Evolutionary conservation across 2,797 vertebrate species (phyloP).

Genomic region (Streptopelia turtur): DNA sequence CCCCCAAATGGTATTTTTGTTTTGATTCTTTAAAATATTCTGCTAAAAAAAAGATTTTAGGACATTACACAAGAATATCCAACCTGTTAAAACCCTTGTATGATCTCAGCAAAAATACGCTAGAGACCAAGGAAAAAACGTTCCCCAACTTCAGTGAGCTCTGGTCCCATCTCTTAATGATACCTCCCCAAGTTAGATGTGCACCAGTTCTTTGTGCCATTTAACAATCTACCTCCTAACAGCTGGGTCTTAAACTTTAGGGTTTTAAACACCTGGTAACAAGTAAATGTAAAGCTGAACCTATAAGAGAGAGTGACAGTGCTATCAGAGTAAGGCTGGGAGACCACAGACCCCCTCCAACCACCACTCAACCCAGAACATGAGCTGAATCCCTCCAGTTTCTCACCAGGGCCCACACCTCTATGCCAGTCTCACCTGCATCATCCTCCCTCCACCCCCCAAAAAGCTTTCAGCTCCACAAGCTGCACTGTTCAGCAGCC

Average conservation of each 20-base stretch:
- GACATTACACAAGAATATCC: not conserved
- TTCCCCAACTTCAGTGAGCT: not conserved
- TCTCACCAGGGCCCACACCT: not conserved
- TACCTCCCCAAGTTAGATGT: not conserved
- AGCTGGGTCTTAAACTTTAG: not conserved
- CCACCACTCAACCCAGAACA: not conserved
- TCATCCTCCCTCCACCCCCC: not conserved
- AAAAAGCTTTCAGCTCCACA: not conserved
- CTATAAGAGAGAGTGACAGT: not conserved
- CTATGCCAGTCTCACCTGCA: not conserved
- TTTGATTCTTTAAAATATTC: not conserved
- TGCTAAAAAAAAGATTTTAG: not conserved
- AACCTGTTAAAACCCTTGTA: not conserved
- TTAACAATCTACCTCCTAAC: not conserved
- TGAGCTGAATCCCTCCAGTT: accelerated
- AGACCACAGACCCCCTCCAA: not conserved
- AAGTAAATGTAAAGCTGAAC: not conserved
- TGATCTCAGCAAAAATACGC: not conserved
- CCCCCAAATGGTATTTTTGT: not conserved
- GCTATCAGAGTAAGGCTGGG: not conserved
- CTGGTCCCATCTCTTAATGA: not conserved
- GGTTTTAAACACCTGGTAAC: not conserved
- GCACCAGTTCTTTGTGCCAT: not conserved
- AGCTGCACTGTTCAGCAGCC: not conserved
- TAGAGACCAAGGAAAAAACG: not conserved